Conservation (phyloP, 2,888 invertebrate species). For the Diploptera punctata region DNA sequence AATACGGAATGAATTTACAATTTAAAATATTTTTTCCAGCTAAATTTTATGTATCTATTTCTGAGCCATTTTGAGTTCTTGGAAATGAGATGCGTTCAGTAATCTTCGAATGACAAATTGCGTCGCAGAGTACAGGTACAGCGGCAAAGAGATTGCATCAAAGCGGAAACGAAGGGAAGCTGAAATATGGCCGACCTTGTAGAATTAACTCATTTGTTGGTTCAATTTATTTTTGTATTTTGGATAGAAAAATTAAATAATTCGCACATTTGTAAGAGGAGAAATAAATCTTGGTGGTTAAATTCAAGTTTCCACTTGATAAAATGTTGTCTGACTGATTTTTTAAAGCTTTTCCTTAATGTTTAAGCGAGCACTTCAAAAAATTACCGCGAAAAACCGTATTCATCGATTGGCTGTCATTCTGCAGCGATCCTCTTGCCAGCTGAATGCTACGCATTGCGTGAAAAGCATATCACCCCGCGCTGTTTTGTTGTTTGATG, state of each 20-base stretch:
- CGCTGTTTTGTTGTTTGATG: slow-evolving; percentile 34
- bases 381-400: slow-evolving; percentile 31
- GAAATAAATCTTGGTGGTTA: too few species aligned
- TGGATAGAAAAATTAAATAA: too few species aligned
- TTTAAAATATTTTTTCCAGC: too few species aligned
- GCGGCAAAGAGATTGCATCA: background rate
- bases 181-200: slow-evolving; percentile 23
- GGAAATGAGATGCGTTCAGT: too few species aligned
- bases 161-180: background rate
- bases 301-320: too few species aligned
- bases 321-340: too few species aligned
- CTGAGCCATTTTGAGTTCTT: too few species aligned
- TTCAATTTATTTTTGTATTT: background rate
- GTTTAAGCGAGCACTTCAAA: slow-evolving; percentile 16
- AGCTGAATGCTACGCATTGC: slow-evolving; percentile 35
- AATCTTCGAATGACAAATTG: too few species aligned
- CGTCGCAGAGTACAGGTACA: background rate
- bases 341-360: too few species aligned
- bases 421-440: slow-evolving; percentile 24
- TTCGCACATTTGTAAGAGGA: too few species aligned
- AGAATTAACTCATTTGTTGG: slow-evolving; percentile 7
- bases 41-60: too few species aligned
- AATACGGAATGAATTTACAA: too few species aligned
- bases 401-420: slow-evolving; percentile 34
- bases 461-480: slow-evolving; percentile 26